phyloP scores from a whole-genome alignment of 2,888 invertebrate genomes.

The Patella ulyssiponensis region DNA sequence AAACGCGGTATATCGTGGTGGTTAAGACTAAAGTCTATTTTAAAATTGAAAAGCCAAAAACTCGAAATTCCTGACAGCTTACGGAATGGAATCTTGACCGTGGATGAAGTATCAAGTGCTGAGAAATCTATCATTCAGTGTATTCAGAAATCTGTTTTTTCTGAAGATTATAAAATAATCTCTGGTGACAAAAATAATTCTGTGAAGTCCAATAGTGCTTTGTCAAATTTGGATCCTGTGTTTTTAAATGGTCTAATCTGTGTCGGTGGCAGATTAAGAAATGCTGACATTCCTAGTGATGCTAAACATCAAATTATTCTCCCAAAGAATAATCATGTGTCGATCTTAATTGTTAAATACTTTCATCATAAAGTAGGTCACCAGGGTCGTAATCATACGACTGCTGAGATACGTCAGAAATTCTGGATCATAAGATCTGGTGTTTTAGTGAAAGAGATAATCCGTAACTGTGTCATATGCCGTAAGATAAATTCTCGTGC shows the following conservation, averaged over 20 bases:
- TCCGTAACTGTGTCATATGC: background rate
- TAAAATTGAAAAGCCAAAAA: background rate
- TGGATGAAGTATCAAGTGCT: background rate
- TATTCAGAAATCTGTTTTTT: background rate
- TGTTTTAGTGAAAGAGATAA: conserved; percentile 8
- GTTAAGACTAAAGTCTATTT: background rate
- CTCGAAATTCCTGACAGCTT: background rate
- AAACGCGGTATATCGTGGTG: background rate
- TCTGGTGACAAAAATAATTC: no score
- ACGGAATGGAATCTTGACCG: background rate
- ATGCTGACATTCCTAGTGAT: background rate
- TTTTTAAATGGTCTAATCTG: conserved; percentile 5
- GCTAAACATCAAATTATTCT: conserved; percentile 1
- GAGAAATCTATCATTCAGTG: conserved; percentile 2
- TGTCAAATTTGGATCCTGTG: conserved; percentile 11
- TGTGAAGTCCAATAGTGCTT: background rate
- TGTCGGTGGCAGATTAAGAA: conserved; percentile 6
- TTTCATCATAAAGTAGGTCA: conserved; percentile 13
- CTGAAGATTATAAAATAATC: background rate
- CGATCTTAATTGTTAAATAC: background rate
- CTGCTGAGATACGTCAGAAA: conserved; percentile 11
- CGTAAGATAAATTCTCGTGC: conserved; percentile 3
- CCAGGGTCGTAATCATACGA: background rate
- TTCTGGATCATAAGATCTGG: background rate
- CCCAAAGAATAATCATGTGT: background rate